A percentile compares a stretch with the other conserved stretches of the same genome.
phyloP scores from a whole-genome alignment of 2,113 vertebrate genomes.

The Caloenas nicobarica region DNA sequence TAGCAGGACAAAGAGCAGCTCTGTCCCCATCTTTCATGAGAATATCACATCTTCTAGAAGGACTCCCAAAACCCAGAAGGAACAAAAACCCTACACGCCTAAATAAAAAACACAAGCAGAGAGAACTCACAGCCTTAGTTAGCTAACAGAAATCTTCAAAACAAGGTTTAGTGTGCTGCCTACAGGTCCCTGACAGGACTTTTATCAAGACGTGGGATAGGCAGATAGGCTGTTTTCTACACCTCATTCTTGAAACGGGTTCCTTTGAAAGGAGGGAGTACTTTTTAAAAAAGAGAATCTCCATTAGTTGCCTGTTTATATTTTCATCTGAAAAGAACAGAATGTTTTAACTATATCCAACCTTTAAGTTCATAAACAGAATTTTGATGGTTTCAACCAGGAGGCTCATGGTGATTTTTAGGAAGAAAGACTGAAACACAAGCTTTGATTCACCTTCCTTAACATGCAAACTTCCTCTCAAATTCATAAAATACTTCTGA shows the following conservation, averaged over 20 bases:
- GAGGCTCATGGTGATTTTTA: not conserved
- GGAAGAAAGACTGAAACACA: not conserved
- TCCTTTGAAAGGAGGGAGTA: not conserved
- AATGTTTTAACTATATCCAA: not conserved
- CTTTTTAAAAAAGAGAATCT: not conserved
- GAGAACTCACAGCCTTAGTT: not conserved
- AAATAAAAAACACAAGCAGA: not conserved
- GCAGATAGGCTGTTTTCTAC: not conserved
- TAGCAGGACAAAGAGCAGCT: not conserved
- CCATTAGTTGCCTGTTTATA: not conserved
- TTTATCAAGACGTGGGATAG: not conserved
- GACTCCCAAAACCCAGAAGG: not conserved
- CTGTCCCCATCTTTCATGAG: not conserved
- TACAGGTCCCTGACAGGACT: not conserved
- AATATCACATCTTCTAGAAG: not conserved
- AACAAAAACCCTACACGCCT: accelerated
- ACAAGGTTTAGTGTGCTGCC: not conserved
- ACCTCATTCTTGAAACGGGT: not conserved
- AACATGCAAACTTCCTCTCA: not conserved
- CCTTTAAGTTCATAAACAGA: accelerated
- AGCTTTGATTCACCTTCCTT: not conserved
- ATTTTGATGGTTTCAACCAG: not conserved
- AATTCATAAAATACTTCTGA: not conserved
- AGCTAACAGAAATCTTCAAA: not conserved
- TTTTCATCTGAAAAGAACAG: not conserved